Conservation (phyloP, 2,113 vertebrate species). For the Cranoglanis bouderius region DNA sequence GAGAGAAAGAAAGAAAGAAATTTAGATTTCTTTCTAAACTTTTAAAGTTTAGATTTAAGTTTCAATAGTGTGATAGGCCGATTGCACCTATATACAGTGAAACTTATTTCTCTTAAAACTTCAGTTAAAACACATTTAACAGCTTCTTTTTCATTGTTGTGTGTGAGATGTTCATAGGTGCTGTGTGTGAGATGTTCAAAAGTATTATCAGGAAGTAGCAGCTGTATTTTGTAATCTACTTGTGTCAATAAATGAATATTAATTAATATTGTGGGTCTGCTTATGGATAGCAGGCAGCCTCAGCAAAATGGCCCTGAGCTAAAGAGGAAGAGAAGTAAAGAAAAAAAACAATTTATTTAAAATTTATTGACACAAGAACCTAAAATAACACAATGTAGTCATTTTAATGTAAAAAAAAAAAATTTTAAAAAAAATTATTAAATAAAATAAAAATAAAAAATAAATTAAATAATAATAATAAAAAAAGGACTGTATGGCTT, state of each 20-base stretch:
- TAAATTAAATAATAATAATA: no score
- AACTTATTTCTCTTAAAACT: neutral
- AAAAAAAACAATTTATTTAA: neutral
- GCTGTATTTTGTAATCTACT: neutral
- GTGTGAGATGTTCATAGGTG: neutral
- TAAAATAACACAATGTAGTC: neutral
- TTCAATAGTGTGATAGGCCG: neutral
- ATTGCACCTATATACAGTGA: neutral
- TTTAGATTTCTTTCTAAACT: no score
- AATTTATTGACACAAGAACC: neutral
- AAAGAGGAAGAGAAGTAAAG: neutral
- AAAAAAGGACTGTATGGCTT: neutral
- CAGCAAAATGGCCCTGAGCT: neutral
- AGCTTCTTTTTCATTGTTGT: neutral
- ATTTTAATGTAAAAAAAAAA: neutral
- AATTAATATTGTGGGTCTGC: neutral
- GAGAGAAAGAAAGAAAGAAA: neutral
- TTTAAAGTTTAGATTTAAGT: neutral
- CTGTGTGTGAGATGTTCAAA: neutral
- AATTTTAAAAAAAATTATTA: no score
- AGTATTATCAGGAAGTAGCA: neutral
- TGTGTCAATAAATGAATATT: neutral
- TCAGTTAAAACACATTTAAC: neutral
- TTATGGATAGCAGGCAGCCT: neutral
- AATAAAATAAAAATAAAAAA: no score